phyloP scores from a whole-genome alignment of 2,888 invertebrate genomes.

The Notocelia uddmanniana region DNA sequence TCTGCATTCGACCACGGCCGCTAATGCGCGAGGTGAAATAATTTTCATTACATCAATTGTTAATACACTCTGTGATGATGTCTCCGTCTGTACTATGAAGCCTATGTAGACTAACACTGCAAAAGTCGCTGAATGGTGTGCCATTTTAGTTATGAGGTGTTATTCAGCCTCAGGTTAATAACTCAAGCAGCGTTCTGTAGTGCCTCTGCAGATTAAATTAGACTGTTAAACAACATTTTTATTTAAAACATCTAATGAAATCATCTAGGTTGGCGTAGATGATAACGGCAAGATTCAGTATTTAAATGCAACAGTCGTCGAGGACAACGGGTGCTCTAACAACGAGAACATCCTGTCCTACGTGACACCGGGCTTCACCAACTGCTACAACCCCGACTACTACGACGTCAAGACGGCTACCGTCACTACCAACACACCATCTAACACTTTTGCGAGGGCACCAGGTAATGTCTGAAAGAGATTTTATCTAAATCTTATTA shows the following conservation, averaged over 20 bases:
- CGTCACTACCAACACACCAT: conserved; percentile 88
- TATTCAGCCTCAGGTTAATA: too few species aligned
- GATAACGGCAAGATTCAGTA: conserved; percentile 88
- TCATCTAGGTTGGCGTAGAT: conserved; percentile 84
- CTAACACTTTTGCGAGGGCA: conserved; percentile 89
- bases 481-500: too few species aligned
- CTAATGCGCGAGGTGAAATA: too few species aligned
- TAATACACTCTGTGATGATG: too few species aligned
- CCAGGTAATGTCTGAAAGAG: conserved; percentile 86
- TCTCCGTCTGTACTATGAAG: too few species aligned
- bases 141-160: too few species aligned
- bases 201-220: neutral
- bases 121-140: too few species aligned
- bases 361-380: conserved; percentile 70
- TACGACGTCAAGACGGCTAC: conserved; percentile 78
- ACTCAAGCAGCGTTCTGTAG: too few species aligned
- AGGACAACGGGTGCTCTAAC: conserved; percentile 79
- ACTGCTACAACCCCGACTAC: conserved; percentile 84
- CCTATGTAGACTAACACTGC: too few species aligned
- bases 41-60: too few species aligned
- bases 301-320: conserved; percentile 79
- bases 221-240: neutral
- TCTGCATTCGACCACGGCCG: too few species aligned
- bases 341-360: conserved; percentile 79
- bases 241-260: neutral